Conservation (phyloP, 2,797 vertebrate species). For the Arrhamphus sclerolepis region DNA sequence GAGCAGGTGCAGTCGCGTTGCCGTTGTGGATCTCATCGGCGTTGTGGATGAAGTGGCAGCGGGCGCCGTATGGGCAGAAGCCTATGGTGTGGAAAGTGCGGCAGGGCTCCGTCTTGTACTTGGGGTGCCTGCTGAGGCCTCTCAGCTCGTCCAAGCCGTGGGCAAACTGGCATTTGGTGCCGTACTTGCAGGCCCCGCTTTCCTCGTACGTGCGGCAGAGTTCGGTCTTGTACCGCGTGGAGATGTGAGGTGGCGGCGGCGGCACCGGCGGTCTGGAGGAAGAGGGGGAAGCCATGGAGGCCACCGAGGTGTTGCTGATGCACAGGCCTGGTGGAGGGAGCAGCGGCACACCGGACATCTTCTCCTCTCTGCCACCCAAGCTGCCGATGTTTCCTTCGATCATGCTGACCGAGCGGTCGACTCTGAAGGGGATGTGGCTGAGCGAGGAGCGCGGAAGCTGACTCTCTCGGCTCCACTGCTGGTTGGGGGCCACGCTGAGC, state of each 20-base stretch:
- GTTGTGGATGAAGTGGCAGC: constrained; percentile 88
- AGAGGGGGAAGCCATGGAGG: constrained; percentile 30
- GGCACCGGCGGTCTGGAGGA: constrained; percentile 18
- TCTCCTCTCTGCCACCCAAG: constrained; percentile 36
- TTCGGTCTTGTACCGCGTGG: constrained; percentile 86
- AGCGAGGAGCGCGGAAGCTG: constrained; percentile 71
- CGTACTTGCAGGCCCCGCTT: constrained; percentile 84
- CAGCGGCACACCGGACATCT: constrained; percentile 25
- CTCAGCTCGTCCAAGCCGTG: constrained; percentile 82
- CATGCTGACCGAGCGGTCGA: constrained; percentile 86
- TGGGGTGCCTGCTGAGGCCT: constrained; percentile 83
- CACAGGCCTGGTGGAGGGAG: constrained; percentile 73
- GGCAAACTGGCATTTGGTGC: constrained; percentile 85
- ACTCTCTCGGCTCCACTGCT: constrained; percentile 69
- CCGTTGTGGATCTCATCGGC: constrained; percentile 70
- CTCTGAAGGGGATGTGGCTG: constrained; percentile 83
- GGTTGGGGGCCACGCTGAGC: constrained; percentile 27
- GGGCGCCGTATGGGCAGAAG: constrained; percentile 86
- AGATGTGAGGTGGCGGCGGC: constrained; percentile 55
- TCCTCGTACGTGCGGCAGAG: constrained; percentile 85
- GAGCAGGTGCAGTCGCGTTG: not conserved
- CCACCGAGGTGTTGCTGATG: constrained; percentile 52
- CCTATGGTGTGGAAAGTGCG: constrained; percentile 86
- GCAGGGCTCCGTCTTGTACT: constrained; percentile 87
- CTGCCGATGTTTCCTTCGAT: constrained; percentile 73